These are phyloP conservation scores for Daboia siamensis DNA, from an alignment of 2,113 vertebrate species.

Conservation along the genomic window DNA sequence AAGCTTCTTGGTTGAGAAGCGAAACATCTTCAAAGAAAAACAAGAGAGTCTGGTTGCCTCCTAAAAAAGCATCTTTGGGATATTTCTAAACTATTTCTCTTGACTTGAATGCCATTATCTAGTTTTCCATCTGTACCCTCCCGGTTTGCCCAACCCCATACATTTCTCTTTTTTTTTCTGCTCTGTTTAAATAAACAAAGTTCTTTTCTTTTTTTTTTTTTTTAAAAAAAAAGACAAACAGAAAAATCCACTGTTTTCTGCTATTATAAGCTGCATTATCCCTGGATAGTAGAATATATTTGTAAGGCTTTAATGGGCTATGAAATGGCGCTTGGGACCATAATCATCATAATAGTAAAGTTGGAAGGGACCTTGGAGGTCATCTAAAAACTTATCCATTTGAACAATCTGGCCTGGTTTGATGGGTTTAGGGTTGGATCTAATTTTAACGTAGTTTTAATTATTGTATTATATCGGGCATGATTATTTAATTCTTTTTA, in stretches of 20 bases:
- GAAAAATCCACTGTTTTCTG: neutral
- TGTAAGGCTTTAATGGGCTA: neutral
- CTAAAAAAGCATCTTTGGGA: too few species aligned
- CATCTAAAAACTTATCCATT: too few species aligned
- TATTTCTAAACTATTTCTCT: neutral
- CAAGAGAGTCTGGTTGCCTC: too few species aligned
- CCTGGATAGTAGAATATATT: neutral
- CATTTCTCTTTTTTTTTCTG: neutral
- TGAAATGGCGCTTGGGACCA: neutral
- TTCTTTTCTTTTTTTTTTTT: neutral
- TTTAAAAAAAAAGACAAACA: too few species aligned
- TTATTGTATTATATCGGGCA: too few species aligned
- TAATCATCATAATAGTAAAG: neutral
- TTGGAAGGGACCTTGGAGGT: too few species aligned
- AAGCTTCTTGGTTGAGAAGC: too few species aligned
- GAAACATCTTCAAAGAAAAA: too few species aligned
- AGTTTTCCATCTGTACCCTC: neutral
- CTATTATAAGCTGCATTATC: neutral
- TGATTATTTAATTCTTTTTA: too few species aligned
- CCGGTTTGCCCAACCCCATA: neutral
- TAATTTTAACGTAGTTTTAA: too few species aligned
- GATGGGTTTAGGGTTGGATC: too few species aligned
- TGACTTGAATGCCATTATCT: neutral
- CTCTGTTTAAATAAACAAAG: neutral
- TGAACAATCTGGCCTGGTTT: too few species aligned